Percentiles rank a stretch among this genome's conserved stretches.
These are phyloP conservation scores for Pristionchus mayeri DNA, from an alignment of 2,888 invertebrate species.

Conservation along the genomic window DNA sequence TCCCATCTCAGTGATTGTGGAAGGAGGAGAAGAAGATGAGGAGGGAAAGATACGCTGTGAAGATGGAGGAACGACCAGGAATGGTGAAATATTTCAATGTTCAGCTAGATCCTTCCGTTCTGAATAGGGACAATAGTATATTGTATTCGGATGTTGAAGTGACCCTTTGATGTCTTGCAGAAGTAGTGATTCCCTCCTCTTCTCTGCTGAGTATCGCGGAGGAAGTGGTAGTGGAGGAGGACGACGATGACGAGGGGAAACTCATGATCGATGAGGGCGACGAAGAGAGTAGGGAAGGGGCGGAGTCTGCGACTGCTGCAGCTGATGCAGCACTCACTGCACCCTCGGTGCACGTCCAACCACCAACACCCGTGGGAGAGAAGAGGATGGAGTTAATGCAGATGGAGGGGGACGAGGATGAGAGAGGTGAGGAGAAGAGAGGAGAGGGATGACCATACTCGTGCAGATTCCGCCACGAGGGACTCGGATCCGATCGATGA, in stretches of 20 bases:
- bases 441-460: not conserved
- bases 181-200: not conserved
- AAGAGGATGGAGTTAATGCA: not conserved
- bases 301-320: not conserved
- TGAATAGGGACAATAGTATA: too few species aligned
- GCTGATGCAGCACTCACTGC: not conserved
- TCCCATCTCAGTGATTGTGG: constrained; percentile 47
- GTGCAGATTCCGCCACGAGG: not conserved
- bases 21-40: constrained; percentile 45
- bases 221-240: not conserved
- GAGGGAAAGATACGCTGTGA: constrained; percentile 18
- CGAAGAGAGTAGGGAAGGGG: not conserved
- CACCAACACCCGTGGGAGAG: constrained; percentile 6
- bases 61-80: not conserved
- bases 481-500: constrained; percentile 19
- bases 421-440: constrained; percentile 22
- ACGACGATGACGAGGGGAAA: constrained; percentile 14
- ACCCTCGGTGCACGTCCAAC: not conserved
- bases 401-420: constrained; percentile 4
- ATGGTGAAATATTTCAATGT: not conserved
- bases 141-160: too few species aligned
- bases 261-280: constrained; percentile 25
- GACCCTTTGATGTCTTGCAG: not conserved
- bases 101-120: too few species aligned
- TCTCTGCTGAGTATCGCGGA: not conserved